These are phyloP conservation scores for Dicentrarchus labrax DNA, from an alignment of 2,113 vertebrate species.

Conservation along the genomic window DNA sequence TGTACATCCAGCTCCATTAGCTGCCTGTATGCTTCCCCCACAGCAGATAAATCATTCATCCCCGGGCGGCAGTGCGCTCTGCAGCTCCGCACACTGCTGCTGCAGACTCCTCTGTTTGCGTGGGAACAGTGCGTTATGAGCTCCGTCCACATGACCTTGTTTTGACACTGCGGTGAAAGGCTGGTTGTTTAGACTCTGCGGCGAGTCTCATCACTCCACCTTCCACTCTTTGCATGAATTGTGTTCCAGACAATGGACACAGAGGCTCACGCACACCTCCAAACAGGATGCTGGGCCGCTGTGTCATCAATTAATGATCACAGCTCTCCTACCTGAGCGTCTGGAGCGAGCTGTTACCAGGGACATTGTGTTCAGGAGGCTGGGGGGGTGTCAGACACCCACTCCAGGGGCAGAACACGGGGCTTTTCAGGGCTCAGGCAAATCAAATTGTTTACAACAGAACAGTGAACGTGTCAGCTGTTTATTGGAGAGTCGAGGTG, in stretches of 20 bases:
- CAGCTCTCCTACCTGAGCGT: constrained; percentile 21
- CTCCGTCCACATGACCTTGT: constrained; percentile 56
- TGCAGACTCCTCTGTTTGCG: constrained; percentile 26
- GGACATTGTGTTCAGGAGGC: neutral
- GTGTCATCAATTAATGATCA: constrained; percentile 51
- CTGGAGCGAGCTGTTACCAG: neutral
- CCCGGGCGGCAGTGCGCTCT: constrained; percentile 23
- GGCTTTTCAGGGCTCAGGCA: neutral
- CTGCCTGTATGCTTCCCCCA: constrained; percentile 30
- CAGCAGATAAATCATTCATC: constrained; percentile 71
- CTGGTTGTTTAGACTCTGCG: constrained; percentile 37
- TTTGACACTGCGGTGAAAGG: constrained; percentile 44
- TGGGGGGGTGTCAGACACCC: neutral
- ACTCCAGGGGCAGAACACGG: neutral
- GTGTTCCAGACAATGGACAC: constrained; percentile 47
- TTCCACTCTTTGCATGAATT: constrained; percentile 10
- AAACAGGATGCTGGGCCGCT: constrained; percentile 30
- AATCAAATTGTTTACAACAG: constrained; percentile 19
- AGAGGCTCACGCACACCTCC: neutral
- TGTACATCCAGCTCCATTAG: constrained; percentile 60
- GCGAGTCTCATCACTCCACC: constrained; percentile 30
- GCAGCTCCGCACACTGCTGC: constrained; percentile 8
- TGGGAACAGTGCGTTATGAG: constrained; percentile 33
- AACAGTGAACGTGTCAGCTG: constrained; percentile 29
- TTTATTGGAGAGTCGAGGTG: constrained; percentile 1